Evolutionary conservation across 2,113 vertebrate species (phyloP).

Genomic region (Lasiurus borealis): DNA sequence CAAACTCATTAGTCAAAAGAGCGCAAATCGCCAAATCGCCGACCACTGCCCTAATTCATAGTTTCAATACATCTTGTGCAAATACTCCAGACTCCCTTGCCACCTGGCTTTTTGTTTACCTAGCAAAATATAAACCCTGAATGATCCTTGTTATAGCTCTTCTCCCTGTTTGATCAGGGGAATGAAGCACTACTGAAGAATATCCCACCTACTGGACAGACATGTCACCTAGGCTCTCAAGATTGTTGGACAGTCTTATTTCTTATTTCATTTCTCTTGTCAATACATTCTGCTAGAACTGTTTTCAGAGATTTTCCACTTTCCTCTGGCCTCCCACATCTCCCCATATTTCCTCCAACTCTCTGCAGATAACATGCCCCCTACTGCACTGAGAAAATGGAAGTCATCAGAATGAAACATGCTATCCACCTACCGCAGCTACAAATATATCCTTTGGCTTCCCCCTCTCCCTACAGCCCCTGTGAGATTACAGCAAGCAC

Average conservation of each 20-base stretch:
- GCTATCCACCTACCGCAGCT: background rate
- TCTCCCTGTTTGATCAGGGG: background rate
- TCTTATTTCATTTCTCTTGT: background rate
- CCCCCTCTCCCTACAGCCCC: background rate
- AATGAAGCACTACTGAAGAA: constrained; percentile 7
- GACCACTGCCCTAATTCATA: background rate
- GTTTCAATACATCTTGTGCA: background rate
- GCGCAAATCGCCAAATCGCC: too few relatives aligned
- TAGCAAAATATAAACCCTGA: background rate
- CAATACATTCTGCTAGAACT: background rate
- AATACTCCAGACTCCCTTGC: background rate
- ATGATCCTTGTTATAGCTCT: background rate
- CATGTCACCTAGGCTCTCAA: background rate
- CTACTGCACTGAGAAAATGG: background rate
- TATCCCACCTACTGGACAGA: background rate
- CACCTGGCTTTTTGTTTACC: background rate
- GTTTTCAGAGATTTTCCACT: background rate
- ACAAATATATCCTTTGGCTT: background rate
- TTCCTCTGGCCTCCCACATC: background rate
- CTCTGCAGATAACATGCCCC: background rate
- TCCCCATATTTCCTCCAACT: background rate
- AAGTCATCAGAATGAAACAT: background rate
- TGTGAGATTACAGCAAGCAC: background rate
- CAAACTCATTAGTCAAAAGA: too few relatives aligned
- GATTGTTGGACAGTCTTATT: background rate